These are phyloP conservation scores for Eunapius fragilis DNA, from an alignment of 37 sponge, comb jelly and placozoan genomes.

Conservation along the genomic window DNA sequence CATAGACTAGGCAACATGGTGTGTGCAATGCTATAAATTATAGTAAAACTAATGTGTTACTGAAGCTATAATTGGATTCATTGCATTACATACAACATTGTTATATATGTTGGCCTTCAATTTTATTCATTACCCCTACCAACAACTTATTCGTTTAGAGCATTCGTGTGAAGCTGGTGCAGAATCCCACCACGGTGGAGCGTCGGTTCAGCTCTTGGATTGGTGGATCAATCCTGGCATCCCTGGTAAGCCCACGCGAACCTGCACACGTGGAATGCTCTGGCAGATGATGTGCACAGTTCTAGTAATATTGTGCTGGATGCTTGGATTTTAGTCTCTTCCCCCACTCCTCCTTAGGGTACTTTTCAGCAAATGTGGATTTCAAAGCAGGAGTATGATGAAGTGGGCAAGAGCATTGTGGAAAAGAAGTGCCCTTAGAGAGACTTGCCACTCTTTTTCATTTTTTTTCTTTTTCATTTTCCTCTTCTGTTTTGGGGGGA, in stretches of 20 bases:
- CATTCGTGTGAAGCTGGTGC: slow-evolving; percentile 78
- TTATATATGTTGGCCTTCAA: no score
- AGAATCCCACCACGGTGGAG: slow-evolving; percentile 75
- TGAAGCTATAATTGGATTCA: no score
- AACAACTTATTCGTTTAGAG: slow-evolving; percentile 56
- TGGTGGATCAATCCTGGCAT: slow-evolving; percentile 94
- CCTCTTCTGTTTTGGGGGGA: not conserved
- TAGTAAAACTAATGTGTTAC: no score
- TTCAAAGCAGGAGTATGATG: slow-evolving; percentile 90
- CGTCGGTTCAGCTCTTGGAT: slow-evolving; percentile 92
- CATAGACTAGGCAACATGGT: no score
- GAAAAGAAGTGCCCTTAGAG: slow-evolving; percentile 91
- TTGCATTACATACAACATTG: no score
- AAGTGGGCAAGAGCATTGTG: slow-evolving; percentile 80
- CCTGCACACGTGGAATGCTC: no score
- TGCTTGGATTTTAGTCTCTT: no score
- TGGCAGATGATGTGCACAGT: no score
- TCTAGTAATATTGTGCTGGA: no score
- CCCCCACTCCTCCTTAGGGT: slow-evolving; percentile 55
- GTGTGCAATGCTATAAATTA: no score
- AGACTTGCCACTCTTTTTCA: not conserved
- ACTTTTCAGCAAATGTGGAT: slow-evolving; percentile 99
- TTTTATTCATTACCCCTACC: no score
- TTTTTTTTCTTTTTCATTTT: not conserved
- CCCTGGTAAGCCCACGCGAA: slow-evolving; percentile 92